Evolutionary conservation across 1,140 invertebrate species (phyloP), one percentile per base, ranked within the genome.

Genomic region (Scaptodrosophila lebanonensis): DNA sequence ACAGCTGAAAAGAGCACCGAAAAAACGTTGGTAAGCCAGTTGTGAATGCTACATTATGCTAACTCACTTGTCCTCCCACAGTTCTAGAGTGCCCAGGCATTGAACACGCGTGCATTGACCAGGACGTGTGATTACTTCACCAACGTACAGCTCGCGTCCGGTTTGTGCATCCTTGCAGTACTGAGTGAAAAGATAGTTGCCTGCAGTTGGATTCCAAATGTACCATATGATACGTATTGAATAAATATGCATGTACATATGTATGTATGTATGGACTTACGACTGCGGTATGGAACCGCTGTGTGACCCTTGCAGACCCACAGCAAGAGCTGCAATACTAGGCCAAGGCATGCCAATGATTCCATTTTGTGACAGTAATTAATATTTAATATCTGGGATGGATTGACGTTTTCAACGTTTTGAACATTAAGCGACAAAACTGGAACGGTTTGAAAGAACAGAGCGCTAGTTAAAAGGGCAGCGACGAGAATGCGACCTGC

Each of bases 61-160:
- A 7, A 16, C 56, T 61, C 20, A 86, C 84, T 61, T 84, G 33
- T 86, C 84, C 40, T 86, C 76, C 84, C 84, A 86, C 7, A 86
- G 27, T 16, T 75, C 56, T 13, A 65, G 45, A 0, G 68, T 72
- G 12, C 82, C 84, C 25, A 84, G 58, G 9, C 84, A 86, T 20
- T 86, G 84, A 0, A 86, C 66, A 3, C 84, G 61, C 36, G 84
- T 59, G 32, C 84, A 86, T 17, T 66, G 72, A 0, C 65, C 79
- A 3, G 35, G 39, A 1, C 84, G 61, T 3, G 79, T 83, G 20
- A 84, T 72, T 1, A 66, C 25, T 27, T 86, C 76, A 0, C 84
- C 84, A 11, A 86, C 49, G 48, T 66, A 86, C 3, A 86, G 36
- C n/a, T 77, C 62, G 11, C 66, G 62, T 1, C 66, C 76, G 6